These are phyloP conservation scores for Tillus elongatus DNA, from an alignment of 2,888 invertebrate species.

Conservation along the genomic window DNA sequence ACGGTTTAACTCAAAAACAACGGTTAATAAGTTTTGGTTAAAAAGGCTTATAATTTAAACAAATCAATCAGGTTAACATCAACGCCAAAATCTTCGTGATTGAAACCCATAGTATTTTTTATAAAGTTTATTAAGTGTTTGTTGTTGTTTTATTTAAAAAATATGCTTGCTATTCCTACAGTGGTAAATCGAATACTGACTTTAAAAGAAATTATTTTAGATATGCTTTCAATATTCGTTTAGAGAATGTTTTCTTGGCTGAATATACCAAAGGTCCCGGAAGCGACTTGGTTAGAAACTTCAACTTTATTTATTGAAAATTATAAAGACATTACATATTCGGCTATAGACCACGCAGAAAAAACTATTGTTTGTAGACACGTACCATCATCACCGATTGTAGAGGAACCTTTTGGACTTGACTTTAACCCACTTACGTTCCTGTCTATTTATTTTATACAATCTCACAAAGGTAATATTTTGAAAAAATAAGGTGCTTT, in stretches of 20 bases:
- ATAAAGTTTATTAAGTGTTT: too few relatives aligned
- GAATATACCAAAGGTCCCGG: constrained; percentile 38
- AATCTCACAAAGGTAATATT: constrained; percentile 55
- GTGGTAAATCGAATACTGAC: too few relatives aligned
- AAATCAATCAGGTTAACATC: too few relatives aligned
- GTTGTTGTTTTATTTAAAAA: too few relatives aligned
- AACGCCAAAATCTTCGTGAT: too few relatives aligned
- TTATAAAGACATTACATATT: constrained; percentile 54
- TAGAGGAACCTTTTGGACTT: constrained; percentile 44
- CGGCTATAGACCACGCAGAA: constrained; percentile 54
- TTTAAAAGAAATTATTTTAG: too few relatives aligned
- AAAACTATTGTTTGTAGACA: constrained; percentile 52
- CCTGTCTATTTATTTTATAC: constrained; percentile 52
- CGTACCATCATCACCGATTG: constrained; percentile 39
- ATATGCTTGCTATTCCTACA: too few relatives aligned
- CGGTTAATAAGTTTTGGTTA: too few relatives aligned
- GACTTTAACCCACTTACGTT: constrained; percentile 53
- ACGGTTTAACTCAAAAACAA: too few relatives aligned
- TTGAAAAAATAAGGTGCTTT: neutral
- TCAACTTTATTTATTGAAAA: constrained; percentile 47
- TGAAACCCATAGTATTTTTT: too few relatives aligned
- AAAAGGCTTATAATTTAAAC: too few relatives aligned
- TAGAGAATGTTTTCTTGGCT: constrained; percentile 38
- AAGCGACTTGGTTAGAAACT: constrained; percentile 47
- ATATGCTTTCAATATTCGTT: constrained; percentile 20